A percentile compares a stretch with the other conserved stretches of the same genome.
Conservation (phyloP, 23 tunicate genomes). For the Clavelina lepadiformis region DNA sequence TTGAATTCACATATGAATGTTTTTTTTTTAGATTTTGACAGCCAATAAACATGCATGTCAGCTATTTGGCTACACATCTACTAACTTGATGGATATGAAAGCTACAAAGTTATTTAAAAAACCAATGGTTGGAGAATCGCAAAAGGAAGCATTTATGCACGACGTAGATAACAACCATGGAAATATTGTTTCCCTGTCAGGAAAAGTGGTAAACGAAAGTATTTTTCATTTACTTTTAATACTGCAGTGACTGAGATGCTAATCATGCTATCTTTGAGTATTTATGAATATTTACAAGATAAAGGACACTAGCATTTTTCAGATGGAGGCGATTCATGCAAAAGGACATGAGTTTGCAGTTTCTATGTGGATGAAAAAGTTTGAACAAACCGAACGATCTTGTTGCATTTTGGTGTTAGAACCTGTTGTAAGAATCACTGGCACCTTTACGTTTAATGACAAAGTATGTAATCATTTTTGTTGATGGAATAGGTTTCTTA, state of each 20-base stretch:
- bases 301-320: neutral
- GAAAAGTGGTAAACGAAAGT: slow-evolving; percentile 35
- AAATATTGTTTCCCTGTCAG: slow-evolving; percentile 26
- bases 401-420: slow-evolving; percentile 40
- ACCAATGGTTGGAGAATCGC: neutral
- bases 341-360: slow-evolving; percentile 39
- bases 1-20: neutral
- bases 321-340: slow-evolving; percentile 50
- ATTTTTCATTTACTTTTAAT: neutral
- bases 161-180: slow-evolving; percentile 19
- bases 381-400: slow-evolving; percentile 23
- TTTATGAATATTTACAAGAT: neutral
- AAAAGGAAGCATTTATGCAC: slow-evolving; percentile 29
- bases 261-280: neutral
- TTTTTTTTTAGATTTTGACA: slow-evolving; percentile 39
- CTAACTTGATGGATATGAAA: slow-evolving; percentile 18
- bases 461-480: slow-evolving; percentile 27
- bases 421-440: slow-evolving; percentile 36
- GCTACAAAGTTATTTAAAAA: slow-evolving; percentile 17
- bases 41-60: slow-evolving; percentile 44
- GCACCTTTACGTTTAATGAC: slow-evolving; percentile 42
- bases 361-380: slow-evolving; percentile 47
- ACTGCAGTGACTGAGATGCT: neutral
- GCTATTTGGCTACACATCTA: slow-evolving; percentile 43
- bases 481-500: too few species aligned